These are phyloP conservation scores for Tamandua tetradactyla DNA, from an alignment of 2,797 vertebrate genomes.

Conservation along the genomic window DNA sequence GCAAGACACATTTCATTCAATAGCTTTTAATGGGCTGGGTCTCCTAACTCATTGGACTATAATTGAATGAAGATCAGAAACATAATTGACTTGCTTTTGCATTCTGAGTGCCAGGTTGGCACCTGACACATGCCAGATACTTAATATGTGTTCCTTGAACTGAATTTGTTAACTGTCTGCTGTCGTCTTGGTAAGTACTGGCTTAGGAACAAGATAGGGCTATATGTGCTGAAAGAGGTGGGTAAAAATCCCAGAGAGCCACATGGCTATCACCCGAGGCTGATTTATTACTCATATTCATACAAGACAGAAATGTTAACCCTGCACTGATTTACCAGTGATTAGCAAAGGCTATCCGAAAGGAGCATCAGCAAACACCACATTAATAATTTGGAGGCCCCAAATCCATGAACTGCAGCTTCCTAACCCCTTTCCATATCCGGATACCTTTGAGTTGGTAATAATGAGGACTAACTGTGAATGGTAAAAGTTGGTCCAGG, in stretches of 20 bases:
- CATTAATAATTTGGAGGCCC: not conserved
- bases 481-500: not conserved
- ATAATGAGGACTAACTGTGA: not conserved
- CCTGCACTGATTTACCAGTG: not conserved
- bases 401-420: not conserved
- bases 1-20: not conserved
- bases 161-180: not conserved
- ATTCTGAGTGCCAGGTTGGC: not conserved
- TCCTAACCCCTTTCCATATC: not conserved
- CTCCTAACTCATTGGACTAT: not conserved
- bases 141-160: slow-evolving; percentile 7
- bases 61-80: slow-evolving; percentile 5
- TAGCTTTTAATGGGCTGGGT: not conserved
- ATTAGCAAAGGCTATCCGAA: not conserved
- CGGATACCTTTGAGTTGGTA: not conserved
- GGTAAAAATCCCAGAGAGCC: not conserved
- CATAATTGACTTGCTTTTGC: slow-evolving; percentile 20
- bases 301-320: not conserved
- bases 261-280: not conserved
- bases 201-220: not conserved
- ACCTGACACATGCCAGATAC: not conserved
- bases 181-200: not conserved
- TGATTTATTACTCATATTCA: not conserved
- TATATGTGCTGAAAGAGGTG: not conserved
- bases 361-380: not conserved